Base-by-base conservation (phyloP, 2,797 vertebrate genomes). In the Tinamus major region DNA sequence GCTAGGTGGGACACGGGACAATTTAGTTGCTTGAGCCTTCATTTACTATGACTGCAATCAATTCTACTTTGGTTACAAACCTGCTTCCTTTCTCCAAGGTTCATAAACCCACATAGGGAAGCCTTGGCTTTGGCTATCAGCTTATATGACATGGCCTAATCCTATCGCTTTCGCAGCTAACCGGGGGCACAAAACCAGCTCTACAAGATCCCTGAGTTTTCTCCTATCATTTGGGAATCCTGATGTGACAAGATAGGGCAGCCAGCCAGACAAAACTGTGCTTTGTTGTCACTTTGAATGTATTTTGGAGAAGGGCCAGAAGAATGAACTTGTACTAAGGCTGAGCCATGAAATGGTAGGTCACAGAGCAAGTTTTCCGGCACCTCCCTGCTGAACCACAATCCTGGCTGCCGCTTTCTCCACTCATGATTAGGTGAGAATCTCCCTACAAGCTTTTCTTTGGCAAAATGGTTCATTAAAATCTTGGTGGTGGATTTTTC, bases 1-100 rank as follows among this genome's bases (percentile, higher is more conserved):
- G 63, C 64, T 92, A 11, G 67, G 18, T 76, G 68, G 35, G 85
- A 46, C 79, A 78, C 9, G 6, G 63, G 44, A 58, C 67, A 72
- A 31, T 89, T 95, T 71, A 44, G 71, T 72, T 78, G 55, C 90
- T 92, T 87, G 78, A 86, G 87, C 67, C 69, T 62, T 84, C 49
- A 85, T 41, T 64, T 63, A 41, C 11, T 63, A 81, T 13, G n/a
- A 78, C 37, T 70, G 33, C 44, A 78, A 46, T 87, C 63, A 92
- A 63, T 89, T 92, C 69, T 95, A 19, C 69, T 88, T 74, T 53
- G 42, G 62, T 78, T 53, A 53, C 44, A 86, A 79, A 87, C 69
- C 27, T 72, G 12, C 86, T 93, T 95, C 82, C 61, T 48, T 68
- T 86, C 82, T 89, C 64, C 82, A 89, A 74, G 41, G 33, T 59